Evolutionary conservation across 1,140 invertebrate species (phyloP).

Genomic region (Nautilus pompilius): DNA sequence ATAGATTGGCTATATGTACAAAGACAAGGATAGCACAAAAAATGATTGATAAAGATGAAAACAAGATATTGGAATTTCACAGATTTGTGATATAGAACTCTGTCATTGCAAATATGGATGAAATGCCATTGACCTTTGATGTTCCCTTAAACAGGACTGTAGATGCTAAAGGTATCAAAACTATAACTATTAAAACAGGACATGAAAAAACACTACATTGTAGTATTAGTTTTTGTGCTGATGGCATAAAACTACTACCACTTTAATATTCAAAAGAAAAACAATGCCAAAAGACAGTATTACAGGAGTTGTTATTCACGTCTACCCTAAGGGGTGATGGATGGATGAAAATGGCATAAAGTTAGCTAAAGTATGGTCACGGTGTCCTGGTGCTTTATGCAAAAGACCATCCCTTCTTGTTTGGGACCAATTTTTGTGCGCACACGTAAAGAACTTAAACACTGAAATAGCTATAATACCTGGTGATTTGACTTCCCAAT

Average conservation of each 20-base stretch:
- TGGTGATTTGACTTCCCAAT: neutral
- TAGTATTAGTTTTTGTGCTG: conserved; percentile 13
- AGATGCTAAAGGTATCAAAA: conserved; percentile 15
- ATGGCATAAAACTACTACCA: conserved; percentile 14
- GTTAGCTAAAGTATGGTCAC: neutral
- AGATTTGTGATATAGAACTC: neutral
- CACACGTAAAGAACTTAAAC: neutral
- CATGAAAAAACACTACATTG: conserved; percentile 21
- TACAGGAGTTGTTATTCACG: neutral
- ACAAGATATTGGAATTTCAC: neutral
- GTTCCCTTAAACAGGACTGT: conserved; percentile 21
- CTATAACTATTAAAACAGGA: conserved; percentile 17
- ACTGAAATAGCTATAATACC: neutral
- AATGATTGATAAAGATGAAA: neutral
- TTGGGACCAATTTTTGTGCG: neutral
- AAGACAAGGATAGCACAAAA: neutral
- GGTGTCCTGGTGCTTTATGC: neutral
- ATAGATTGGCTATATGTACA: neutral
- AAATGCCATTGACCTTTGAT: conserved; percentile 22
- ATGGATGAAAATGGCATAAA: neutral
- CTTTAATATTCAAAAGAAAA: conserved; percentile 20
- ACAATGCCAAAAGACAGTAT: conserved; percentile 7
- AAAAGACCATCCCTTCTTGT: neutral
- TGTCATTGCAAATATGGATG: conserved; percentile 28
- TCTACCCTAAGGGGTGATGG: neutral